These are phyloP conservation scores for Lipotes vexillifer DNA, from an alignment of 2,113 vertebrate genomes.

Conservation along the genomic window DNA sequence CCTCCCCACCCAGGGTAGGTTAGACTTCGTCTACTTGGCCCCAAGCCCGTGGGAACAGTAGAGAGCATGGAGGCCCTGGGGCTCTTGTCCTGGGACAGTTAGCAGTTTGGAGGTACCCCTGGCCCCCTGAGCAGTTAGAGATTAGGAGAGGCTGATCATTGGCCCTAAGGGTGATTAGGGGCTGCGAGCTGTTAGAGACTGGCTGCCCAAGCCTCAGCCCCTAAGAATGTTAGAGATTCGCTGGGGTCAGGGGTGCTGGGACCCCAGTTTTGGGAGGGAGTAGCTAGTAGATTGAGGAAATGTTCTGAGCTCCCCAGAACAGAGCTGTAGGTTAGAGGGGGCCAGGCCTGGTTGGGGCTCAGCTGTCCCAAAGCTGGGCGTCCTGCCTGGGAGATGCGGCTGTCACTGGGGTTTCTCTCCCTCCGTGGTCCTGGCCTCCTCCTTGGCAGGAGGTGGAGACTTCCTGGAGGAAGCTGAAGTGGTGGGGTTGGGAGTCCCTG, in stretches of 20 bases:
- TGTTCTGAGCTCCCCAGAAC: not conserved
- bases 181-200: not conserved
- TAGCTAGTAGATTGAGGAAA: not conserved
- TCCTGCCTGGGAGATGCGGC: not conserved
- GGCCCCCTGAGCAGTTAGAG: constrained; percentile 33
- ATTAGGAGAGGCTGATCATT: not conserved
- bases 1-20: not conserved
- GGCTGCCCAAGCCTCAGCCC: not conserved
- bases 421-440: not conserved
- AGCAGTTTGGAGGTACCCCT: not conserved
- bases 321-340: constrained; percentile 22
- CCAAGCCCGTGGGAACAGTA: not conserved
- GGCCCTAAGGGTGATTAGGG: not conserved
- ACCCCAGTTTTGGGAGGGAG: not conserved
- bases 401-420: constrained; percentile 43
- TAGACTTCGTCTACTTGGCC: not conserved
- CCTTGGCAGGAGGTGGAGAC: constrained; percentile 50
- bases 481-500: constrained; percentile 18
- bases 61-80: not conserved
- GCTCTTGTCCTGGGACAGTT: not conserved
- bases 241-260: not conserved
- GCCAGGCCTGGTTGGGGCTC: not conserved
- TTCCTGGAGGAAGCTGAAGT: constrained; percentile 3
- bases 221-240: not conserved
- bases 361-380: not conserved